Conservation (phyloP, 2,797 vertebrate genomes). For the Xenentodon cancila region DNA sequence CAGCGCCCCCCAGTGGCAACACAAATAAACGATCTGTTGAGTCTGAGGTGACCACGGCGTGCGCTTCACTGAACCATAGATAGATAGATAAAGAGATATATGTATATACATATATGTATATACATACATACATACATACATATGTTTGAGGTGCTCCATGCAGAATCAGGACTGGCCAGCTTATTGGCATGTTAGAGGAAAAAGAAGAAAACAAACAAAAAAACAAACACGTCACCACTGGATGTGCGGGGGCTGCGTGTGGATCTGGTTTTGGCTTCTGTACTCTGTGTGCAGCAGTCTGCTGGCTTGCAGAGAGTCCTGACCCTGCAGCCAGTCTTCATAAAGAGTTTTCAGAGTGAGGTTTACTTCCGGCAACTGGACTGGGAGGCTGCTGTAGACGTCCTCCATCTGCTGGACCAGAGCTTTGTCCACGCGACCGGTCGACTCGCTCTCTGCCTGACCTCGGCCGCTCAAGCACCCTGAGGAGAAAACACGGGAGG, state of each 20-base stretch:
- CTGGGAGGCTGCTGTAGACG: slow-evolving; percentile 85
- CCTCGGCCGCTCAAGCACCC: slow-evolving; percentile 94
- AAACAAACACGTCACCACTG: slow-evolving; percentile 75
- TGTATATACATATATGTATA: too few relatives aligned
- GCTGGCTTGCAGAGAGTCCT: slow-evolving; percentile 80
- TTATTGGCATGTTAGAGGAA: too few relatives aligned
- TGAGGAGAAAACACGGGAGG: slow-evolving; percentile 50
- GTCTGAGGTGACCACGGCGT: neutral
- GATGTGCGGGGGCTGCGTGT: slow-evolving; percentile 76
- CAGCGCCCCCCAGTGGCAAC: slow-evolving; percentile 37
- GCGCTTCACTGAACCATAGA: slow-evolving; percentile 8
- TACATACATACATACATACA: too few relatives aligned
- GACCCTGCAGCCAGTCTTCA: slow-evolving; percentile 91
- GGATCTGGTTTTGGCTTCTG: slow-evolving; percentile 53
- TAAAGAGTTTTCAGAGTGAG: slow-evolving; percentile 85
- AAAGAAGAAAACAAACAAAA: too few relatives aligned
- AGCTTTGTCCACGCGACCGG: slow-evolving; percentile 82
- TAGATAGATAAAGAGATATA: too few relatives aligned
- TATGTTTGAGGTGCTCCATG: neutral
- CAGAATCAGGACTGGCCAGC: slow-evolving; percentile 4
- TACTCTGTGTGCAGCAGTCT: slow-evolving; percentile 87
- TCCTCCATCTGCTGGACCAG: slow-evolving; percentile 92
- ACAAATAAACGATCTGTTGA: slow-evolving; percentile 20
- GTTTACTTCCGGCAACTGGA: slow-evolving; percentile 85
- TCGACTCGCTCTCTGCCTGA: slow-evolving; percentile 84